Evolutionary conservation across 2,888 invertebrate species (phyloP), one percentile per base, ranked within the genome.

Genomic region (Netelia inedita): DNA sequence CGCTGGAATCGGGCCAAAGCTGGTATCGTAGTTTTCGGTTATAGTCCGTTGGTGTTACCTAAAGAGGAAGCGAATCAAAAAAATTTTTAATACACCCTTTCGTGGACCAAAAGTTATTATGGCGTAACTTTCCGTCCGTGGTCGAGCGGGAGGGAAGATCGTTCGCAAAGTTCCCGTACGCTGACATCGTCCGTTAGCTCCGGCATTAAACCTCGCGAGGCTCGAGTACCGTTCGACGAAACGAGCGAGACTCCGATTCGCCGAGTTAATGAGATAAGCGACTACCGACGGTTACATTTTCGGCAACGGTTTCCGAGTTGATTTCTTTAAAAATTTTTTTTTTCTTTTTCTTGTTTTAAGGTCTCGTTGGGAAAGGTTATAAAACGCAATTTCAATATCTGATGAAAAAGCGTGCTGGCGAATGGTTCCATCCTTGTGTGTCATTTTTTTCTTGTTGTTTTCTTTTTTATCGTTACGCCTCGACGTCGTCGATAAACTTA

Each of bases 361-460:
- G 59, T 14, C 43, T 59, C 10, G 23, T 21, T 28, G 59, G 73
- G 8, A 61, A 61, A 61, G 59, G 59, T 61, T 46, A 41, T 72
- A 72, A 72, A 72, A 72, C 43, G 41, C 16, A 6, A 59, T 41
- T 59, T 41, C 73, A 8, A 19, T 59, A 61, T 59, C 73, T 73
- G 73, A 73, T 73, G 59, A 61, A 61, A 73, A 73, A 61, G 9
- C 46, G 14, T 23, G 19, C 43, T 11, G 46, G 35, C n/a, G 2
- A 53, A 16, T 53, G 16, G 1, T 53, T 14, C 0, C n/a, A n/a
- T 53, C 16, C n/a, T 53, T 35, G 5, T 35, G 35, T 35, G 8
- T 35, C 6, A 35, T 35, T 35, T 35, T 35, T 35, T 35, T 3
- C 6, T 35, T 28, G 35, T 35, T 35, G 35, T 35, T 35, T 35